Percentiles rank a stretch among this genome's conserved stretches.
Evolutionary conservation across 2,888 invertebrate species (phyloP).

Genomic region (Diaprepes abbreviatus): DNA sequence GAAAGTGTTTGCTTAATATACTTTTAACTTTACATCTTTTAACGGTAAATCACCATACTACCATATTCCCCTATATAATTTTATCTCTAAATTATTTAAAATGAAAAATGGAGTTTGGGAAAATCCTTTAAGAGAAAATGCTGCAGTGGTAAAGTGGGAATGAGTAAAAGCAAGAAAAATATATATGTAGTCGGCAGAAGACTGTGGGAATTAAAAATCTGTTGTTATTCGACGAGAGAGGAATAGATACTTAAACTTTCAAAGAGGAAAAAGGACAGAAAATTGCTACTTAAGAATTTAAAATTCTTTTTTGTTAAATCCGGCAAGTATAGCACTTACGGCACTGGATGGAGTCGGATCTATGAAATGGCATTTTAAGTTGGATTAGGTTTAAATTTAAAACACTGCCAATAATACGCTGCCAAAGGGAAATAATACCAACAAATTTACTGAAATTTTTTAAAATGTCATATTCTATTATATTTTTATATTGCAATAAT

Average conservation of each 20-base stretch:
- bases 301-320: slow-evolving; percentile 69
- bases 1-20: too few relatives aligned
- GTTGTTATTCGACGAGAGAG: slow-evolving; percentile 64
- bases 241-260: slow-evolving; percentile 54
- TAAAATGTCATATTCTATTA: too few relatives aligned
- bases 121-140: slow-evolving; percentile 46
- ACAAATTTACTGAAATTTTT: neutral
- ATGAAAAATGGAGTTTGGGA: slow-evolving; percentile 43
- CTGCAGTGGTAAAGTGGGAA: slow-evolving; percentile 53
- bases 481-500: too few relatives aligned
- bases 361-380: slow-evolving; percentile 71
- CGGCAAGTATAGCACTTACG: slow-evolving; percentile 67
- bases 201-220: slow-evolving; percentile 70
- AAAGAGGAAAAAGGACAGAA: slow-evolving; percentile 49
- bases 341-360: slow-evolving; percentile 65
- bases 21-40: too few relatives aligned
- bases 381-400: slow-evolving; percentile 70
- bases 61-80: slow-evolving; percentile 25
- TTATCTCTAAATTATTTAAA: slow-evolving; percentile 41
- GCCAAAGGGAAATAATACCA: slow-evolving; percentile 57
- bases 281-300: slow-evolving; percentile 67
- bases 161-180: slow-evolving; percentile 65
- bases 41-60: slow-evolving; percentile 7
- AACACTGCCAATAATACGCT: slow-evolving; percentile 67
- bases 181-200: slow-evolving; percentile 66